Evolutionary conservation across 1,140 invertebrate genomes (phyloP).

Genomic region (Polypedilum vanderplanki): DNA sequence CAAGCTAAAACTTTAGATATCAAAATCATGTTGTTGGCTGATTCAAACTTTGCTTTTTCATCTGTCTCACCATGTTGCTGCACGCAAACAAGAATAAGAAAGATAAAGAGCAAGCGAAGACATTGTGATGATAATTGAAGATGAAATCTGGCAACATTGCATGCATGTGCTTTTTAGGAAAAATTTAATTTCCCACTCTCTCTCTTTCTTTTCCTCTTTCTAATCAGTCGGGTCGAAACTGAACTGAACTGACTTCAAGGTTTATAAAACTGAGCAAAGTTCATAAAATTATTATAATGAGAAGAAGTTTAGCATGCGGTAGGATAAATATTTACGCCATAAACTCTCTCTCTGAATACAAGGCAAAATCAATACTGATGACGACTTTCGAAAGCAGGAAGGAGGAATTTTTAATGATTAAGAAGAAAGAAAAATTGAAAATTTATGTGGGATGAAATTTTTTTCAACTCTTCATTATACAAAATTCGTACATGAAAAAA

Average conservation of each 20-base stretch:
- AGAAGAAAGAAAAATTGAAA: too few relatives aligned
- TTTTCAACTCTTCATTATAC: too few relatives aligned
- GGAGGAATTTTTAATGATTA: too few relatives aligned
- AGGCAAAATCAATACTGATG: background rate
- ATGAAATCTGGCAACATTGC: conserved; percentile 1
- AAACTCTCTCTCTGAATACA: background rate
- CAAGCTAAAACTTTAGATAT: background rate
- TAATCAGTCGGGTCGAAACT: background rate
- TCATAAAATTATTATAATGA: conserved; percentile 7
- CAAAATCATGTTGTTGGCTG: background rate
- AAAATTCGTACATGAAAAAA: too few relatives aligned
- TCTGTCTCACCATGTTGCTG: background rate
- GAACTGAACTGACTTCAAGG: background rate
- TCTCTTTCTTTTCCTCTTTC: background rate
- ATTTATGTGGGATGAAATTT: too few relatives aligned
- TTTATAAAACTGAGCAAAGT: background rate
- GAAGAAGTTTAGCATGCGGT: background rate
- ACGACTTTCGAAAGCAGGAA: too few relatives aligned
- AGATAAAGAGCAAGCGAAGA: background rate
- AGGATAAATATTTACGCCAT: background rate
- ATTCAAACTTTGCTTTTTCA: background rate
- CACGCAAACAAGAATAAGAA: background rate
- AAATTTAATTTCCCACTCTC: background rate
- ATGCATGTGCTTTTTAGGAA: background rate
- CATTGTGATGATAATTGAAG: too few relatives aligned